These are phyloP conservation scores for mouse (Mus musculus) DNA, from an alignment of 2,113 vertebrate genomes.

Conservation along the genomic window GRCm39 chr3:120271001-120271500, in stretches of 20 bases:
- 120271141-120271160: not conserved
- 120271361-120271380: slow-evolving; percentile 26
- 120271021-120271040: not conserved
- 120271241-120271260: not conserved
- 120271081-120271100: not conserved
- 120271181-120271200: not conserved
- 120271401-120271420: not conserved
- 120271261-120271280: not conserved
- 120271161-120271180: slow-evolving; percentile 6
- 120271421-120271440: not conserved
- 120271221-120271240: not conserved
- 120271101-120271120: not conserved
- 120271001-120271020: slow-evolving; percentile 52
- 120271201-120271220: not conserved
- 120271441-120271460: not conserved
- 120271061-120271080: not conserved
- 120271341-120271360: not conserved
- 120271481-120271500: not conserved
- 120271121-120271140: not conserved
- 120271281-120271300: not conserved
- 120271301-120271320: slow-evolving; percentile 14
- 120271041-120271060: slow-evolving; percentile 29
- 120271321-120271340: not conserved
- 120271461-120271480: not conserved
- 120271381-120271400: not conserved